A percentile compares a stretch with the other conserved stretches of the same genome.
phyloP scores from a whole-genome alignment of 1,140 invertebrate genomes.

The Drosophila triauraria region DNA sequence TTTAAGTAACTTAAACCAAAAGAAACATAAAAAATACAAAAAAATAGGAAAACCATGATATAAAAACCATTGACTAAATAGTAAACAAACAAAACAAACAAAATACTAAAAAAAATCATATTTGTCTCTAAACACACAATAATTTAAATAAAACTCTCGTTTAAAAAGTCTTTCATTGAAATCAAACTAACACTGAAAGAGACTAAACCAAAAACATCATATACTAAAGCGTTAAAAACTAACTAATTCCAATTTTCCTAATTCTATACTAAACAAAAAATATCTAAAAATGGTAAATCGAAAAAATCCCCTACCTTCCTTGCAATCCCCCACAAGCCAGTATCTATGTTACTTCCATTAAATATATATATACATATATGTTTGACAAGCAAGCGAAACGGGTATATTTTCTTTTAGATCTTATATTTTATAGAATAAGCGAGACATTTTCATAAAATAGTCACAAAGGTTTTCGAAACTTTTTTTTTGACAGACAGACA shows the following conservation, averaged over 20 bases:
- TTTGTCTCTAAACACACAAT: slow-evolving; percentile 66
- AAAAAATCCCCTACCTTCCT: slow-evolving; percentile 39
- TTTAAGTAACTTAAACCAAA: slow-evolving; percentile 84
- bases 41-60: slow-evolving; percentile 67
- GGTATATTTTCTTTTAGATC: slow-evolving; percentile 74
- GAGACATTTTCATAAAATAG: slow-evolving; percentile 47
- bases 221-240: slow-evolving; percentile 73
- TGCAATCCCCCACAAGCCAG: slow-evolving; percentile 30
- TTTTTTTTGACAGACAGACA: slow-evolving; percentile 47
- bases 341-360: slow-evolving; percentile 70
- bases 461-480: slow-evolving; percentile 42
- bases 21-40: slow-evolving; percentile 67
- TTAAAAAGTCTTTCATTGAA: slow-evolving; percentile 65
- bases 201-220: slow-evolving; percentile 63
- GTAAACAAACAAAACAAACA: slow-evolving; percentile 64
- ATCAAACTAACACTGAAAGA: slow-evolving; percentile 59
- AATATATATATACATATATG: slow-evolving; percentile 39
- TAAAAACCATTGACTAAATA: slow-evolving; percentile 78
- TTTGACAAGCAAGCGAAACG: slow-evolving; percentile 61
- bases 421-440: slow-evolving; percentile 69
- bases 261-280: slow-evolving; percentile 56
- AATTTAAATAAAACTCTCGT: slow-evolving; percentile 69
- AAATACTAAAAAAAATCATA: slow-evolving; percentile 42
- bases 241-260: slow-evolving; percentile 74
- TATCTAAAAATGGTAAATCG: slow-evolving; percentile 33